Conservation (phyloP, 2,888 invertebrate species). For the Melinaea marsaeus region DNA sequence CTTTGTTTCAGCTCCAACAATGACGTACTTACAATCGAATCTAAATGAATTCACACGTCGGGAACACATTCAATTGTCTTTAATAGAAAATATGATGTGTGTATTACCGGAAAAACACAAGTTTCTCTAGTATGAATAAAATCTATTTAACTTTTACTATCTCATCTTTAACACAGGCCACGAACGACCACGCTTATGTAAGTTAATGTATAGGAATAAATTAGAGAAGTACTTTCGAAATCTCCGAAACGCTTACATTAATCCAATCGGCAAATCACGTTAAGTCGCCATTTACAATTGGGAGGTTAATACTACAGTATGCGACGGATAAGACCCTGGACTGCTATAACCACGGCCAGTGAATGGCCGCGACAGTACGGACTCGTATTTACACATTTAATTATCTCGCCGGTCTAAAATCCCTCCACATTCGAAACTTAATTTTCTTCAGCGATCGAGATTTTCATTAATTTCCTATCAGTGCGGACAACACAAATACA, state of each 20-base stretch:
- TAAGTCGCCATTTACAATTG: conserved; percentile 7
- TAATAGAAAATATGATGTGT: conserved; percentile 4
- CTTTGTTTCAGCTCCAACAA: conserved; percentile 53
- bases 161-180: background rate
- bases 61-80: conserved; percentile 18
- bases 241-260: background rate
- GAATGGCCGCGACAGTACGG: background rate
- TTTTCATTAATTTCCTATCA: conserved; percentile 61
- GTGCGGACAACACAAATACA: conserved; percentile 59
- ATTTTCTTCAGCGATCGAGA: conserved; percentile 57
- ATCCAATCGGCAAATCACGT: conserved; percentile 3
- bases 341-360: background rate
- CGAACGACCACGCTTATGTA: background rate
- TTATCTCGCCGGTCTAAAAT: conserved; percentile 45
- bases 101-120: background rate
- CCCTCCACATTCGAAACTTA: conserved; percentile 53
- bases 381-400: conserved; percentile 43
- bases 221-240: conserved; percentile 6
- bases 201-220: background rate
- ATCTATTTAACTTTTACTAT: background rate
- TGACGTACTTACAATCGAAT: conserved; percentile 45
- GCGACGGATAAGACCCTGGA: background rate
- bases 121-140: background rate
- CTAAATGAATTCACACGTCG: conserved; percentile 48
- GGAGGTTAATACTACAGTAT: conserved; percentile 1